Conservation (phyloP, 1,140 invertebrate genomes). For the Pseudomyrmex sp. region DNA sequence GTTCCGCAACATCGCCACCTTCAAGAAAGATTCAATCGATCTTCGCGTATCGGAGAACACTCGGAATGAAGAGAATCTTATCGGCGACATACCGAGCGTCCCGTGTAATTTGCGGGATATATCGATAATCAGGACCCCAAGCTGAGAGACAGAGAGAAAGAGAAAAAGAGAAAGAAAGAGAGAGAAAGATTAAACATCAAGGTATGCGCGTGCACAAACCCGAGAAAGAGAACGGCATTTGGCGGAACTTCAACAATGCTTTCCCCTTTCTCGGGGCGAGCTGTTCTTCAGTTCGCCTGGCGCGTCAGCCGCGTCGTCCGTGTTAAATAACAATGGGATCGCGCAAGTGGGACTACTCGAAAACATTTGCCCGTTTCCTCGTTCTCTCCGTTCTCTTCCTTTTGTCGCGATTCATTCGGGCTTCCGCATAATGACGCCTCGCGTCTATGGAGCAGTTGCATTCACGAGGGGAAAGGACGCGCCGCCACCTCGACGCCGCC, state of each 20-base stretch:
- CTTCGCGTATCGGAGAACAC: not conserved
- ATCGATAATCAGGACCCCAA: slow-evolving; percentile 42
- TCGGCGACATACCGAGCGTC: not conserved
- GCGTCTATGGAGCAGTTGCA: slow-evolving; percentile 70
- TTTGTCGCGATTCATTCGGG: slow-evolving; percentile 76
- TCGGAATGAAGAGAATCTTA: slow-evolving; percentile 18
- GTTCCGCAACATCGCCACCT: not conserved
- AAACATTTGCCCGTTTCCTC: slow-evolving; percentile 75
- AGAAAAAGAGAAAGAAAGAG: no score
- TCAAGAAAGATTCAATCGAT: slow-evolving; percentile 30
- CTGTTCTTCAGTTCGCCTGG: slow-evolving; percentile 15
- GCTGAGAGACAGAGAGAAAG: not conserved
- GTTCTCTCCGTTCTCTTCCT: slow-evolving; percentile 18
- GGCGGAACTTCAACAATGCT: slow-evolving; percentile 73
- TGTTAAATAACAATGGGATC: slow-evolving; percentile 77
- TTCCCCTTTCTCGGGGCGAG: slow-evolving; percentile 16
- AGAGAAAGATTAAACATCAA: slow-evolving; percentile 37
- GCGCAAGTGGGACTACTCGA: slow-evolving; percentile 74
- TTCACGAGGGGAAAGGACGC: slow-evolving; percentile 57
- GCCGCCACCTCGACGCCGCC: slow-evolving; percentile 9
- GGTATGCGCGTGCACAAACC: slow-evolving; percentile 23
- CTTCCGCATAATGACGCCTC: slow-evolving; percentile 74
- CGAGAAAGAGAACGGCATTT: slow-evolving; percentile 68
- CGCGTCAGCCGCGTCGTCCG: slow-evolving; percentile 41
- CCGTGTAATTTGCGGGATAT: slow-evolving; percentile 19